These are phyloP conservation scores for Cistogaster globosa DNA, from an alignment of 2,888 invertebrate genomes.

Conservation along the genomic window DNA sequence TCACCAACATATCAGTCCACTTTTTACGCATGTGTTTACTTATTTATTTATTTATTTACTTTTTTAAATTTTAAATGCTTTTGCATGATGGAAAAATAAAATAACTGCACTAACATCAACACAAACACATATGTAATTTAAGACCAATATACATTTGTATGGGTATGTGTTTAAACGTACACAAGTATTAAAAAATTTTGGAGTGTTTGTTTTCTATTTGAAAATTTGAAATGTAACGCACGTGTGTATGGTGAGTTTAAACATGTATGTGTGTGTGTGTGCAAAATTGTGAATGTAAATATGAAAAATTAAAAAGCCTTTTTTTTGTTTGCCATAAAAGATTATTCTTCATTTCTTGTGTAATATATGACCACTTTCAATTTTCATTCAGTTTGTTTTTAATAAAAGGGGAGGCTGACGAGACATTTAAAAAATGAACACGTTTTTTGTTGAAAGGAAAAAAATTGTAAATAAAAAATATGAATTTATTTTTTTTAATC, in stretches of 20 bases:
- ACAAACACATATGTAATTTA: no score
- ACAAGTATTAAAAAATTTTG: conserved; percentile 40
- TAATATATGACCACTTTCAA: no score
- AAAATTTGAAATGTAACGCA: conserved; percentile 55
- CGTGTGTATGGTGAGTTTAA: conserved; percentile 48
- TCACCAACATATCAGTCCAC: conserved; percentile 52
- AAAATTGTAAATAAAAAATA: no score
- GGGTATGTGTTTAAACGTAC: neutral
- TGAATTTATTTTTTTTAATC: no score
- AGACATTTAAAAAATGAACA: no score
- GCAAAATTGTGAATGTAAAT: conserved; percentile 1
- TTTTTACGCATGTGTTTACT: conserved; percentile 58
- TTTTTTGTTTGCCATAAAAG: no score
- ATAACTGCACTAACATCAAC: no score
- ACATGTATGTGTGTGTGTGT: neutral
- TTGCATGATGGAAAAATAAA: conserved; percentile 35
- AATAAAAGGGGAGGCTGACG: no score
- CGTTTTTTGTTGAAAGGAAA: no score
- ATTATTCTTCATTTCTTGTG: no score
- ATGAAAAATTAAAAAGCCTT: conserved; percentile 27
- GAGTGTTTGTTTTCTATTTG: conserved; percentile 55
- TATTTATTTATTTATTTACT: conserved; percentile 27
- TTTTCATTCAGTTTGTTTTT: no score
- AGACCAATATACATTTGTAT: no score
- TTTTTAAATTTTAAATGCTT: conserved; percentile 40